Base-by-base conservation (phyloP, 2,888 invertebrate genomes). In the Drosophila neonasuta region DNA sequence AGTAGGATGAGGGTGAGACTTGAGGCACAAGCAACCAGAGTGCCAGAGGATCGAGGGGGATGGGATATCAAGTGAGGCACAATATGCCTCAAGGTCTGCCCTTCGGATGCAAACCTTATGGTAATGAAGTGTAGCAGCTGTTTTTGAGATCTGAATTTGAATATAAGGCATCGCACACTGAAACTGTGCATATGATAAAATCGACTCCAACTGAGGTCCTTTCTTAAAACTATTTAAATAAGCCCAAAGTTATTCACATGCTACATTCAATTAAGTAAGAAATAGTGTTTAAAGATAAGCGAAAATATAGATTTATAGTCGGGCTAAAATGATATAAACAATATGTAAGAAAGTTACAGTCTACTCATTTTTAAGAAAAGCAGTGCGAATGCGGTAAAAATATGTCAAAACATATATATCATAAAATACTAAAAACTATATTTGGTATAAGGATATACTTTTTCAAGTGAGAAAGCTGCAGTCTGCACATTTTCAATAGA, bases 61-160 rank as follows among this genome's bases (percentile, higher is more conserved):
- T 68, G 51, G 59, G 24, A 71, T 68, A 58, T 46, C 54, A 59
- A 76, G 67, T 24, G 24, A 65, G 69, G 48, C 48, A 32, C 41
- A 36, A 44, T 65, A 9, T 58, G 62, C 49, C 52, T 34, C 77
- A 73, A 73, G 69, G 67, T 62, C 46, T 65, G 76, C 74, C 69
- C 79, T 73, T 67, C 68, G 65, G 67, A 63, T 71, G 71, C 72
- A 70, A 83, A 80, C 86, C 86, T 80, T 83, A 83, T 83, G 85
- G 75, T 81, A 86, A 83, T 83, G 83, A 83, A 86, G 81, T 84
- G 82, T 71, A 81, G 86, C 83, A 83, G 86, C 85, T 83, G 83
- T 84, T 86, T 83, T 71, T 71, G 78, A 80, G 57, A 64, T 61
- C 57, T 67, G 58, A 79, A 81, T 86, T 82, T 80, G 68, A 81